Base-by-base conservation (phyloP, 2,113 vertebrate genomes). In the Neofelis nebulosa region DNA sequence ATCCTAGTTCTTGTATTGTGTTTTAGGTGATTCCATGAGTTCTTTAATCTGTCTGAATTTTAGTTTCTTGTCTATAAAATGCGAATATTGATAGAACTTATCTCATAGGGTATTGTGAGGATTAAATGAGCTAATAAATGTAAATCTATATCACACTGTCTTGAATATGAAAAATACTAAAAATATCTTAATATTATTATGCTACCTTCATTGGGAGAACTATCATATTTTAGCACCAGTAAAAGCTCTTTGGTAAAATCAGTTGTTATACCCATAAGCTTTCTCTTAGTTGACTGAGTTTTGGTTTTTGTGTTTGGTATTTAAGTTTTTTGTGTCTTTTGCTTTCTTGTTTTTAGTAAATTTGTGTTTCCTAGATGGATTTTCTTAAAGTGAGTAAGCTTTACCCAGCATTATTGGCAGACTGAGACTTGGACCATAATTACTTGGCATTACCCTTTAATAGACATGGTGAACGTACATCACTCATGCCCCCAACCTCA, bases 311-410 rank as follows among this genome's bases (percentile, higher is more conserved):
- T 71, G 11, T 85, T 82, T 52, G 16, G 7, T 61, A 48, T 80
- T 68, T 91, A n/a, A 80, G 12, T 80, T 94, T 65, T 92, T 63
- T 48, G 13, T 79, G n/a, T 55, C 21, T 76, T 81, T 97, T 94
- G 66, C 36, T 92, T 93, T 89, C 19, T 92, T 86, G 1, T 65
- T 93, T 95, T 74, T 76, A 95, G 84, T 31, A 89, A 89, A 45
- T 89, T 21, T 65, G 4, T 19, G 27, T 82, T 82, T 69, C 41
- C n/a, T 71, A 10, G n/a, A 48, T 55, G 48, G 12, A 21, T 91
- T 82, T 83, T 69, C 19, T 91, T 82, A 76, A 93, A 36, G 31
- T 66, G 16, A 3, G 12, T 36, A 61, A 19, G 5, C 13, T 91
- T 95, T 66, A 80, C 16, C 18, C 45, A 71, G 0, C 55, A 55